phyloP scores from a whole-genome alignment of 2,888 invertebrate species.

The Seira musarum region DNA sequence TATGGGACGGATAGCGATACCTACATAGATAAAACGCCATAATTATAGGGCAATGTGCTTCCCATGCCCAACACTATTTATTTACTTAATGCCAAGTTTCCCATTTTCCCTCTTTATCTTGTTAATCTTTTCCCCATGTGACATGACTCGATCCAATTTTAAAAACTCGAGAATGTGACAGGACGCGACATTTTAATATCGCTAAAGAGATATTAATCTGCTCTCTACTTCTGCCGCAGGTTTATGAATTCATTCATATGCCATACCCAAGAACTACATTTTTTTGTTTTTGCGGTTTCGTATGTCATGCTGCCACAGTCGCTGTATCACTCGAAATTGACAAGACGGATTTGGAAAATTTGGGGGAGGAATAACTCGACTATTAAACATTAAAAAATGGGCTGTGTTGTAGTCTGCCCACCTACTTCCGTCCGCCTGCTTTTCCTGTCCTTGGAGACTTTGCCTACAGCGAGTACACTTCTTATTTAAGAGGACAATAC shows the following conservation, averaged over 20 bases:
- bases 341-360: not conserved
- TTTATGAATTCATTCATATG: not conserved
- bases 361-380: not conserved
- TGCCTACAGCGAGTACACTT: no score
- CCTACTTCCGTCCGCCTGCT: not conserved
- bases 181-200: not conserved
- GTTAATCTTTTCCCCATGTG: conserved; percentile 19
- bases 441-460: not conserved
- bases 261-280: not conserved
- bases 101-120: conserved; percentile 27
- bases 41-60: not conserved
- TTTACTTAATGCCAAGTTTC: not conserved
- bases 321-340: not conserved
- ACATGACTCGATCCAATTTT: not conserved
- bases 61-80: not conserved
- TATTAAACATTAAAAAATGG: no score
- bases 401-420: no score
- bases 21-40: not conserved
- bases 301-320: no score
- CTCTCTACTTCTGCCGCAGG: not conserved
- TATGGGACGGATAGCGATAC: not conserved
- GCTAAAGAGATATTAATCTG: not conserved
- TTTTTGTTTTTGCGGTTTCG: no score
- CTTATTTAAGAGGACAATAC: not conserved
- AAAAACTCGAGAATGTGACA: not conserved